Conservation (phyloP, 2,888 invertebrate species). For the Phalera bucephala region DNA sequence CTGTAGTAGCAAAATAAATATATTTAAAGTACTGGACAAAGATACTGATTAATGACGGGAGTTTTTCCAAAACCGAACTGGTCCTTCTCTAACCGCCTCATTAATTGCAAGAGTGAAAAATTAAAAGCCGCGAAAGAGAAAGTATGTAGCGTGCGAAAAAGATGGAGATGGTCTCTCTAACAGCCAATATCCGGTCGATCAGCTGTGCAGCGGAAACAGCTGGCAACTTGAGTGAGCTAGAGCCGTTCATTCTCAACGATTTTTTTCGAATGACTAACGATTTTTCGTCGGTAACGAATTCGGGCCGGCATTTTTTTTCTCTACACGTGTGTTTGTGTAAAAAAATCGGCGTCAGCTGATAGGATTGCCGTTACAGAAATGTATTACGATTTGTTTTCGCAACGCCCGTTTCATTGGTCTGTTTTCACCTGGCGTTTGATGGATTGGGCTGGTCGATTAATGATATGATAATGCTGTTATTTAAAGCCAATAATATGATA, state of each 20-base stretch:
- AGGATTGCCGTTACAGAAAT: conserved; percentile 37
- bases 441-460: conserved; percentile 13
- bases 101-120: conserved; percentile 62
- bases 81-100: conserved; percentile 47
- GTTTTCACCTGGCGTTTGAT: conserved; percentile 38
- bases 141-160: conserved; percentile 41
- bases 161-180: conserved; percentile 52
- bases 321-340: conserved; percentile 26
- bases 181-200: conserved; percentile 81
- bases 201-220: conserved; percentile 79
- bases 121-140: conserved; percentile 53
- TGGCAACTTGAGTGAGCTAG: conserved; percentile 62
- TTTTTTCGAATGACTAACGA: conserved; percentile 61
- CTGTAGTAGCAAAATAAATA: too few species aligned
- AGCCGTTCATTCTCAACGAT: conserved; percentile 57
- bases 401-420: conserved; percentile 36
- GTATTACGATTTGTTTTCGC: conserved; percentile 37
- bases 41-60: too few species aligned
- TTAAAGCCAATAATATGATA: too few species aligned
- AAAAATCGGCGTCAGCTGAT: conserved; percentile 44
- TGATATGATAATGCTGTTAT: too few species aligned
- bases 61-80: conserved; percentile 16
- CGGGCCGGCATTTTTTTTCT: conserved; percentile 46
- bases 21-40: too few species aligned
- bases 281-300: conserved; percentile 53